These are phyloP conservation scores for Dromiciops gliroides DNA, from an alignment of 2,113 vertebrate genomes.

Conservation along the genomic window DNA sequence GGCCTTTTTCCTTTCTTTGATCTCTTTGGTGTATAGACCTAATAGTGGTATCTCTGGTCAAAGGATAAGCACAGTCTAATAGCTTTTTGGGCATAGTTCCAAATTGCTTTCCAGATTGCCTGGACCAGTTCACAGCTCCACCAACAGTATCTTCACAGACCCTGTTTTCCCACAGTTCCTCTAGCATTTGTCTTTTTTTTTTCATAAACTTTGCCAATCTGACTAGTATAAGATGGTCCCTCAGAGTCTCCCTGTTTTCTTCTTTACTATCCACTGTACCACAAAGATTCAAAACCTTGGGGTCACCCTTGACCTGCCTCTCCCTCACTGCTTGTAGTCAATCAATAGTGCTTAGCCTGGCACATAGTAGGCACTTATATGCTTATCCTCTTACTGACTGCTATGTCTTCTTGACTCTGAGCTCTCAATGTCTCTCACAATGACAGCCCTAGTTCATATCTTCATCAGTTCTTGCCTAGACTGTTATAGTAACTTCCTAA, in stretches of 20 bases:
- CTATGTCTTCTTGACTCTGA: background rate
- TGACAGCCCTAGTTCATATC: background rate
- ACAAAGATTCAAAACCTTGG: background rate
- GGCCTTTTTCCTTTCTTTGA: background rate
- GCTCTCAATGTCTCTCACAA: background rate
- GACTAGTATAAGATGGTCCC: background rate
- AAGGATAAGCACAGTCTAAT: background rate
- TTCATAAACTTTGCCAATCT: background rate
- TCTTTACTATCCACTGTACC: background rate
- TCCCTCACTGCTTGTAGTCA: background rate
- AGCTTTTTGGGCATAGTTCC: background rate
- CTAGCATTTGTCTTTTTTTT: background rate
- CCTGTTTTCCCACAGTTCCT: background rate
- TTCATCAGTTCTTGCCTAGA: background rate
- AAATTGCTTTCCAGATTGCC: background rate
- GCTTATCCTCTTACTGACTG: background rate
- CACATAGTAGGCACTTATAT: background rate
- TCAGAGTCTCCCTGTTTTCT: background rate
- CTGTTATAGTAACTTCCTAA: background rate
- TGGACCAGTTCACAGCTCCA: background rate
- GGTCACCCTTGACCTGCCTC: background rate
- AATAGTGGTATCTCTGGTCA: background rate
- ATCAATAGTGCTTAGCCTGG: background rate
- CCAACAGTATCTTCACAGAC: background rate
- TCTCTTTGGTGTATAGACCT: background rate